These are phyloP conservation scores for Alaudala cheleensis DNA, from an alignment of 2,113 vertebrate genomes.

Conservation along the genomic window DNA sequence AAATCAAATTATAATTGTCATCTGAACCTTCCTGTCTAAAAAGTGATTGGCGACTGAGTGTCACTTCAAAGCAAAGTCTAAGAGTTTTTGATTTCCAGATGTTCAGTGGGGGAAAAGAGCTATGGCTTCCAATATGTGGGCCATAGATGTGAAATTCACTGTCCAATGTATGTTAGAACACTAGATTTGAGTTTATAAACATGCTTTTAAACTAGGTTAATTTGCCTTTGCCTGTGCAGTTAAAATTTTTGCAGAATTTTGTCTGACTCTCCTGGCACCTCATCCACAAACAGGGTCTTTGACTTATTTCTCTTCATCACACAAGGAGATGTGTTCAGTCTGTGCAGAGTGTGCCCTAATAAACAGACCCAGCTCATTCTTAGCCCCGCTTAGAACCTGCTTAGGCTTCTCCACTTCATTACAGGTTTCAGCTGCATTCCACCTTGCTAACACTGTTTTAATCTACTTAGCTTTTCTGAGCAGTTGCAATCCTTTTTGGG, in stretches of 20 bases:
- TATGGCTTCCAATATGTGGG: background rate
- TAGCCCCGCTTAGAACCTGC: background rate
- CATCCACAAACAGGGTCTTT: background rate
- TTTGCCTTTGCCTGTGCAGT: background rate
- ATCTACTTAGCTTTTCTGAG: background rate
- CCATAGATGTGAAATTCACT: background rate
- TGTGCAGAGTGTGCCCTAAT: background rate
- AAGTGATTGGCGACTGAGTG: background rate
- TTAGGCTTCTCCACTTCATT: background rate
- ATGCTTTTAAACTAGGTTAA: background rate
- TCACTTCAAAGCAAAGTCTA: background rate
- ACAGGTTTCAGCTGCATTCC: background rate
- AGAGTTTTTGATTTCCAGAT: background rate
- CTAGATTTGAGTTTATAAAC: background rate
- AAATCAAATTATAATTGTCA: background rate
- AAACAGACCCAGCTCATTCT: background rate
- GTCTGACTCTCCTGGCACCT: background rate
- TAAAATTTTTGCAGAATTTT: background rate
- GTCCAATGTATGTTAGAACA: accelerated
- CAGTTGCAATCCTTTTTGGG: background rate
- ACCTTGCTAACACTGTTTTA: background rate
- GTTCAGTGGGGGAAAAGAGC: background rate
- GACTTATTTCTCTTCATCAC: background rate
- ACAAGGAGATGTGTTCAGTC: background rate
- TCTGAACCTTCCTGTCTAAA: background rate